Evolutionary conservation across 2,797 vertebrate genomes (phyloP), one percentile per base, ranked within the genome.

Genomic region (Chaetodon trifasciatus): DNA sequence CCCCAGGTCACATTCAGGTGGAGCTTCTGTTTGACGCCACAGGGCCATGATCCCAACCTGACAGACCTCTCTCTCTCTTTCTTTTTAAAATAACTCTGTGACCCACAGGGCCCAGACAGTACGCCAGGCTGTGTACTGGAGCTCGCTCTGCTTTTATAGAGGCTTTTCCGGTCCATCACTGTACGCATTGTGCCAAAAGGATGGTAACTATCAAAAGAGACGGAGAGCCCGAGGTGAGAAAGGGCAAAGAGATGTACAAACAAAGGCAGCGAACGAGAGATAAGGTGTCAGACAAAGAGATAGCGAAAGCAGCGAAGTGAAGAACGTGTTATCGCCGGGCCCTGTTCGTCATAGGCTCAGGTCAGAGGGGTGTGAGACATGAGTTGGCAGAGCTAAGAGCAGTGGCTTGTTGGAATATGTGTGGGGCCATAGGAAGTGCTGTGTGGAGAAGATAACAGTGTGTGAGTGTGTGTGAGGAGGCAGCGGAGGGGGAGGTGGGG

Each of bases 361-460:
- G 91, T 94, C 91, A 93, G 83, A 86, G 75, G 89, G 88, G 88
- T 86, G 90, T 92, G 87, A 90, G 90, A 86, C 89, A 68, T 84
- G 86, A 88, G 77, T 71, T 92, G 92, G 89, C 91, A 87, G 81
- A 84, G 78, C 81, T 88, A 78, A 86, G 89, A 88, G 86, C 88
- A 91, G 76, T 44, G 76, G 80, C 87, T 85, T 67, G 78, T 76
- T 93, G 89, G 91, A 94, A 93, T 94, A 94, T 91, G 93, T 91
- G 91, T 93, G 91, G 89, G 92, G 93, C 93, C 94, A 94, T 93
- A 96, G 95, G 96, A 96, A 96, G 92, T 93, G 84, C 93, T 96
- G 96, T 83, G 86, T 83, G 83, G 84, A 91, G 92, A 84, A 96
- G 96, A 96, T 96, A 96, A 96, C 94, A 87, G 84, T 71, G 79